Conservation (phyloP, 2,888 invertebrate species). For the Melanostoma mellinum region DNA sequence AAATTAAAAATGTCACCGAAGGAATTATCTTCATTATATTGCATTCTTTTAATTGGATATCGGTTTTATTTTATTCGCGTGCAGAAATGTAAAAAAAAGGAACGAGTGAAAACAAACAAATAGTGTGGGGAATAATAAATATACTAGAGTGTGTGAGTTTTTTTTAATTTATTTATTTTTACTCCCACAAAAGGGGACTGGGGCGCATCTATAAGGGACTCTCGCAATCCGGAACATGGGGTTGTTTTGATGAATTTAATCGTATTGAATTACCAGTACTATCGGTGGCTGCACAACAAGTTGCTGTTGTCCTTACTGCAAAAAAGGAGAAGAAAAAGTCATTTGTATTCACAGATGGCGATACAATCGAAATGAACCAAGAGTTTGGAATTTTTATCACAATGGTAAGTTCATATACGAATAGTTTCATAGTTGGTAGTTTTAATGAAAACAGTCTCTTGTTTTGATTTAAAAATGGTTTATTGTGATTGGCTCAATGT, state of each 20-base stretch:
- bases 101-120: conserved; percentile 23
- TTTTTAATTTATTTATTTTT: conserved; percentile 19
- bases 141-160: conserved; percentile 50
- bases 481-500: too few species aligned
- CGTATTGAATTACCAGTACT: conserved; percentile 96
- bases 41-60: conserved; percentile 68
- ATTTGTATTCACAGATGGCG: conserved; percentile 97
- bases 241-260: conserved; percentile 99
- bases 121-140: not conserved
- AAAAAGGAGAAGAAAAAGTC: conserved; percentile 96
- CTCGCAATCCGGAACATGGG: conserved; percentile 98
- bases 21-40: conserved; percentile 50
- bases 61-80: conserved; percentile 27
- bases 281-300: conserved; percentile 98
- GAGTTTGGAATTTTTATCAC: conserved; percentile 99
- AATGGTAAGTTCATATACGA: conserved; percentile 86
- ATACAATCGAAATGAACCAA: conserved; percentile 94
- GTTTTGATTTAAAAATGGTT: not conserved
- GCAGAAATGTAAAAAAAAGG: not conserved
- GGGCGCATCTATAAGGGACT: conserved; percentile 98
- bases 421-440: not conserved
- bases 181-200: conserved; percentile 86
- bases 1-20: conserved; percentile 62
- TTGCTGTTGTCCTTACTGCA: conserved; percentile 94
- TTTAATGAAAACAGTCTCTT: conserved; percentile 2